Conservation (phyloP, 92 coral and sea anemone genomes). For the Pocillopora grandis region DNA sequence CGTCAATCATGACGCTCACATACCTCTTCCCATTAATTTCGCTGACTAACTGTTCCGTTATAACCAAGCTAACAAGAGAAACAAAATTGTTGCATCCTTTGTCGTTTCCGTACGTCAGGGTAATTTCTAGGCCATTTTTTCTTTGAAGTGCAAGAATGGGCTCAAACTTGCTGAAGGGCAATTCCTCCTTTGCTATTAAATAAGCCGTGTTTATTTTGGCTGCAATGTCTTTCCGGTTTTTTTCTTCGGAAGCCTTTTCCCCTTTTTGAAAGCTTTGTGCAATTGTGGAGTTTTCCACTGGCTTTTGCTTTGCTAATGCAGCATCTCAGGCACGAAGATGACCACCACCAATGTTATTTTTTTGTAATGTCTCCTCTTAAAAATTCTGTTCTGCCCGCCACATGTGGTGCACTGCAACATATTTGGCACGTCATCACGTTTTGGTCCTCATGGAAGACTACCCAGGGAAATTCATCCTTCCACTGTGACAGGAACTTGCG, state of each 20-base stretch:
- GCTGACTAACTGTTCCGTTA: conserved; percentile 21
- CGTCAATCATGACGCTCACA: conserved; percentile 38
- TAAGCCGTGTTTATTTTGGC: conserved; percentile 39
- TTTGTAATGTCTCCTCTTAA: conserved; percentile 21
- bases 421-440: conserved; percentile 25
- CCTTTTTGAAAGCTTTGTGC: conserved; percentile 2
- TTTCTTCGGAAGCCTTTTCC: conserved; percentile 17
- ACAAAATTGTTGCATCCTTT: conserved; percentile 32
- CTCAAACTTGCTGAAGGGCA: conserved; percentile 40
- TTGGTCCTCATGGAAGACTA: conserved; percentile 22
- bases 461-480: conserved; percentile 49
- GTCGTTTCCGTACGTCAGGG: conserved; percentile 30
- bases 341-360: conserved; percentile 25
- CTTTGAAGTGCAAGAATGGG: conserved; percentile 32
- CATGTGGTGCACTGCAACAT: not conserved
- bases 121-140: conserved; percentile 33
- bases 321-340: conserved; percentile 44
- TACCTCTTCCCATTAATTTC: too few species aligned
- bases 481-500: conserved; percentile 44
- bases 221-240: conserved; percentile 33
- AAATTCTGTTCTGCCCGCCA: conserved; percentile 47
- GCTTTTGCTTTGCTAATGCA: not conserved
- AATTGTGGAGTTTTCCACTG: conserved; percentile 22
- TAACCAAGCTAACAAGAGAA: conserved; percentile 20
- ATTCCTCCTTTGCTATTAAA: conserved; percentile 42